phyloP scores from a whole-genome alignment of 2,888 invertebrate species.

The Bombyx huttoni region DNA sequence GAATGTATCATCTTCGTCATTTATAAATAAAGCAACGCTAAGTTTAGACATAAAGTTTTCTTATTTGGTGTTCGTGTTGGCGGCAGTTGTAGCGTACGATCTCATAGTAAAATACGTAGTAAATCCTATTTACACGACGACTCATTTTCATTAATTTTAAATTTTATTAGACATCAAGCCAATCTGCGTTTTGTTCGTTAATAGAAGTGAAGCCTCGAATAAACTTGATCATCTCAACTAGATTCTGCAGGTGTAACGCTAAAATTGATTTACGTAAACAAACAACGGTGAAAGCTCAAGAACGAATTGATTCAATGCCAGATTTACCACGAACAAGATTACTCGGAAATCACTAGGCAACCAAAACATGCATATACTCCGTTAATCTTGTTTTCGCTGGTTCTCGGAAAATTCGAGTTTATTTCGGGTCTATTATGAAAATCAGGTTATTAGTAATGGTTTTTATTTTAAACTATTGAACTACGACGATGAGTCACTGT shows the following conservation, averaged over 20 bases:
- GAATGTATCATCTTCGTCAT: neutral
- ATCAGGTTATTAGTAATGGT: neutral
- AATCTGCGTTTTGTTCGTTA: no score
- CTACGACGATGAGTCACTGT: slow-evolving; percentile 1
- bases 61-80: slow-evolving; percentile 2
- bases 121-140: neutral
- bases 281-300: neutral
- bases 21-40: neutral
- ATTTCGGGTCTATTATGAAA: slow-evolving; percentile 3
- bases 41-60: neutral
- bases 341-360: neutral
- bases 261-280: neutral
- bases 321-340: neutral
- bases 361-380: neutral
- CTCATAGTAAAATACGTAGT: slow-evolving; percentile 4
- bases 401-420: slow-evolving; percentile 3
- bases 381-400: slow-evolving; percentile 1
- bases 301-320: slow-evolving; percentile 1
- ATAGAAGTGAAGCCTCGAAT: neutral
- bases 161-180: neutral
- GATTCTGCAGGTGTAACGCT: neutral
- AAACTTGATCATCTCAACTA: neutral
- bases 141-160: neutral
- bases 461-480: neutral
- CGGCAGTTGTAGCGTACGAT: slow-evolving; percentile 2